These are phyloP conservation scores for Ia io DNA, from an alignment of 2,113 vertebrate species.

Conservation along the genomic window DNA sequence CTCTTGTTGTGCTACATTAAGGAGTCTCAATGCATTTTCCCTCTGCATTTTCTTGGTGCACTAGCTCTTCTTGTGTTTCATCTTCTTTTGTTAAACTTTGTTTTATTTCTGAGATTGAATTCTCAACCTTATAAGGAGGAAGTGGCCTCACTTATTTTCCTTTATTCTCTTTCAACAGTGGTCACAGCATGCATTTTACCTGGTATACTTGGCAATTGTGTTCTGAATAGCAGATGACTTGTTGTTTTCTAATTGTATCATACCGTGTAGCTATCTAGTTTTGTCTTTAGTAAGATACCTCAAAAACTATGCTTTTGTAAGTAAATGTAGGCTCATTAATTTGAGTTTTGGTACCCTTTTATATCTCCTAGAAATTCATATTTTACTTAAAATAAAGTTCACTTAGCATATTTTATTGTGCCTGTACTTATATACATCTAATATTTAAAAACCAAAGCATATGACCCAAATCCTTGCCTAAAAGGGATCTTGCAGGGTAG, in stretches of 20 bases:
- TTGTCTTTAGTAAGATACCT: not conserved
- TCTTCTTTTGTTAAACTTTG: slow-evolving; percentile 76
- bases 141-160: slow-evolving; percentile 42
- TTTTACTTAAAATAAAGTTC: slow-evolving; percentile 31
- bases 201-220: not conserved
- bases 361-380: not conserved
- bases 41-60: slow-evolving; percentile 44
- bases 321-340: not conserved
- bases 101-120: slow-evolving; percentile 75
- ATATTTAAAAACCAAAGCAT: not conserved
- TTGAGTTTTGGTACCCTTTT: not conserved
- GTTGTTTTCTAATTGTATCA: slow-evolving; percentile 47
- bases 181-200: not conserved
- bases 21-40: not conserved
- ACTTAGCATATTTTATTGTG: slow-evolving; percentile 8
- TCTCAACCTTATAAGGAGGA: slow-evolving; percentile 63
- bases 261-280: not conserved
- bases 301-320: not conserved
- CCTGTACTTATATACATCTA: not conserved
- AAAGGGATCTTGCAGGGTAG: not conserved
- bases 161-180: slow-evolving; percentile 61
- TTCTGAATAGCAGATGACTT: slow-evolving; percentile 35
- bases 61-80: slow-evolving; percentile 60
- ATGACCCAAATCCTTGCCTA: not conserved
- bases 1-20: not conserved